Conservation (phyloP, 2,888 invertebrate genomes). For the Acleris literana region DNA sequence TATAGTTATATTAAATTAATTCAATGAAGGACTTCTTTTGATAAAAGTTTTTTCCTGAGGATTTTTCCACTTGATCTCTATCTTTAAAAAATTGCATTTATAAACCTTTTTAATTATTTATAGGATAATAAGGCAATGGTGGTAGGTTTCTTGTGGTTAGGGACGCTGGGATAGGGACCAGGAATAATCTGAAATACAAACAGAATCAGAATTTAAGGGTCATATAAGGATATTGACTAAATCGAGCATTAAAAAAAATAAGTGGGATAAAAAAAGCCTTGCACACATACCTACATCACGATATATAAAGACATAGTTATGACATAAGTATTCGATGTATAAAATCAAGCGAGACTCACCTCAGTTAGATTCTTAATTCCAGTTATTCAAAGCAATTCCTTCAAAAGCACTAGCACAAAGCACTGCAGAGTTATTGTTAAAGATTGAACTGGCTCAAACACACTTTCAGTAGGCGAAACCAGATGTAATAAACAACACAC, state of each 20-base stretch:
- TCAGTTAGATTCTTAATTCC: background rate
- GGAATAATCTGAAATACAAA: slow-evolving; percentile 8
- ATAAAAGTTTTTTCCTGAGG: background rate
- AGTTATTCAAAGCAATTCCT: slow-evolving; percentile 18
- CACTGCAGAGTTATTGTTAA: slow-evolving; percentile 21
- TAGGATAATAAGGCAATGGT: too few species aligned
- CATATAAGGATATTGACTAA: too few species aligned
- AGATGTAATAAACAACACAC: slow-evolving; percentile 23
- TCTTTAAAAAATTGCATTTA: too few species aligned
- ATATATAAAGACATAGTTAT: too few species aligned
- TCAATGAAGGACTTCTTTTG: background rate
- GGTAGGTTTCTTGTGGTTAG: slow-evolving; percentile 1
- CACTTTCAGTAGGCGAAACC: slow-evolving; percentile 19
- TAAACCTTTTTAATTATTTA: too few species aligned
- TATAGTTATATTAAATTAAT: too few species aligned
- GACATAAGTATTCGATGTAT: background rate
- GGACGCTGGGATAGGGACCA: background rate
- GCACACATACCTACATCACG: too few species aligned
- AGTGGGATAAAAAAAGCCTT: too few species aligned
- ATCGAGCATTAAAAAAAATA: too few species aligned
- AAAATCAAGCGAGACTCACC: slow-evolving; percentile 20
- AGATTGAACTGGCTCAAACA: slow-evolving; percentile 22
- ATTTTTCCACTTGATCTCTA: too few species aligned
- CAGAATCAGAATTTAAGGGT: slow-evolving; percentile 2
- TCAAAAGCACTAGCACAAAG: slow-evolving; percentile 31